Conservation (phyloP, 2,113 vertebrate species). For the Nasalis larvatus region DNA sequence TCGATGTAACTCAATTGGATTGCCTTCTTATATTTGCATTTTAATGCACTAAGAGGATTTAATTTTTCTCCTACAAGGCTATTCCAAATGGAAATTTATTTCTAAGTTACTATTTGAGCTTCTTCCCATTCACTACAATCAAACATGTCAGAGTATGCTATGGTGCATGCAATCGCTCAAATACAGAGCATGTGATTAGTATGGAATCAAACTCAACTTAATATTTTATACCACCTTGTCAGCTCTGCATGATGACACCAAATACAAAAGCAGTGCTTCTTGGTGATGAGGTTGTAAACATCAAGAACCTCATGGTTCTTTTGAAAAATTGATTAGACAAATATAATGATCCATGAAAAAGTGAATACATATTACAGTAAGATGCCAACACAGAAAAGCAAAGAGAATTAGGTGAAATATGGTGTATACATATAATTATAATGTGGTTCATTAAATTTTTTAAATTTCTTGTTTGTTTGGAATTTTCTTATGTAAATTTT, state of each 20-base stretch:
- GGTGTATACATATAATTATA: not conserved
- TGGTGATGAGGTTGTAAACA: not conserved
- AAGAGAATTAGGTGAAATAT: not conserved
- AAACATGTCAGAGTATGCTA: slow-evolving; percentile 16
- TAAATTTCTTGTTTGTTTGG: not conserved
- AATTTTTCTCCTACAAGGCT: slow-evolving; percentile 65
- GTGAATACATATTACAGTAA: not conserved
- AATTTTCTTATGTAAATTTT: not conserved
- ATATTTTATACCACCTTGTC: slow-evolving; percentile 1
- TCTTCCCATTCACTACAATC: slow-evolving; percentile 1
- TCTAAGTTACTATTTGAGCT: slow-evolving; percentile 46
- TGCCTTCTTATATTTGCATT: slow-evolving; percentile 57
- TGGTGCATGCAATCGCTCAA: not conserved
- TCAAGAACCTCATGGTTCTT: not conserved
- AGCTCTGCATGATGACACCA: not conserved
- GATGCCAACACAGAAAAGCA: not conserved
- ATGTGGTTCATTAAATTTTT: not conserved
- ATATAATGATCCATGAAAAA: not conserved
- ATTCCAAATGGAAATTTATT: slow-evolving; percentile 60
- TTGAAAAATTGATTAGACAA: not conserved
- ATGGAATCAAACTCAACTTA: not conserved
- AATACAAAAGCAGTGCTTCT: not conserved
- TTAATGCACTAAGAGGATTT: slow-evolving; percentile 61
- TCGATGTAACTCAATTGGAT: slow-evolving; percentile 56
- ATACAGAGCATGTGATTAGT: not conserved